Conservation (phyloP, 2,888 invertebrate genomes). For the Brenthis hecate region DNA sequence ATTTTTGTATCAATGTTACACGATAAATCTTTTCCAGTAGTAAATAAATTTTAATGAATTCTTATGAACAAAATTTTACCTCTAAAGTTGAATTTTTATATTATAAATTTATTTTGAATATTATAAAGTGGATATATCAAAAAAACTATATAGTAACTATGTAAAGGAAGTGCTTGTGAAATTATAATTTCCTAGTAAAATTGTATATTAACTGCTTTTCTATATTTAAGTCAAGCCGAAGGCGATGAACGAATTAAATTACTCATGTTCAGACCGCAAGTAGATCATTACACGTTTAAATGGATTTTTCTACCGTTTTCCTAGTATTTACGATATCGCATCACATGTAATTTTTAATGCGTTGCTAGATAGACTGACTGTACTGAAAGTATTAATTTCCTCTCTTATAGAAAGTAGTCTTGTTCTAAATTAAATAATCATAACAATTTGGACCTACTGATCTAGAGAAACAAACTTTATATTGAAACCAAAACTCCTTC, state of each 20-base stretch:
- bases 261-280: conserved; percentile 13
- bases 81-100: too few species aligned
- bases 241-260: conserved; percentile 20
- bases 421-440: background rate
- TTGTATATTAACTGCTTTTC: background rate
- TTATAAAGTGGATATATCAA: background rate
- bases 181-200: conserved; percentile 10
- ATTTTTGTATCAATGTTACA: too few species aligned
- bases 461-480: background rate
- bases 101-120: too few species aligned
- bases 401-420: conserved; percentile 62
- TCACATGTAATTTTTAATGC: conserved; percentile 33
- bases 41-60: too few species aligned
- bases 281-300: conserved; percentile 21
- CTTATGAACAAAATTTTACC: too few species aligned
- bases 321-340: conserved; percentile 35
- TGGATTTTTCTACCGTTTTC: conserved; percentile 33
- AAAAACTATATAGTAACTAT: background rate
- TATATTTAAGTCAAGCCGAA: conserved; percentile 9
- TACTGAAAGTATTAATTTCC: conserved; percentile 67
- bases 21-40: too few species aligned
- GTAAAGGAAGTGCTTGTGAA: conserved; percentile 2
- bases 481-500: background rate
- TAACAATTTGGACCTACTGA: background rate
- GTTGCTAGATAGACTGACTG: conserved; percentile 50